Evolutionary conservation across 2,113 vertebrate genomes (phyloP).

Genomic region (Laterallus jamaicensis): DNA sequence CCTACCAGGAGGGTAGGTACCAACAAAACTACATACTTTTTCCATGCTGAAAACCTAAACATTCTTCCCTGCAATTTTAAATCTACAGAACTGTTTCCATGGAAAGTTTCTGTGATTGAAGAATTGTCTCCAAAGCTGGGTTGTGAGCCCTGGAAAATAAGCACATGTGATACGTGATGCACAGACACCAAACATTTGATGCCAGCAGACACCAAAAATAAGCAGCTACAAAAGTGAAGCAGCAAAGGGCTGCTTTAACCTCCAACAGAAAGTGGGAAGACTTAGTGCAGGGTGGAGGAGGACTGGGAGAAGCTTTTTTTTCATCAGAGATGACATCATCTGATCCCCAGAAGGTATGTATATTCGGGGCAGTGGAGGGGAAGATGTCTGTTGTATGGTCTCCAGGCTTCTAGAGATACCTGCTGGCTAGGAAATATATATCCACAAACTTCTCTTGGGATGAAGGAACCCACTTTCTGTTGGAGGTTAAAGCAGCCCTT

Average conservation of each 20-base stretch:
- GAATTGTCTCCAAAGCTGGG: background rate
- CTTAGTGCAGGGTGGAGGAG: background rate
- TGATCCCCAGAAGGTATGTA: background rate
- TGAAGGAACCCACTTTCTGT: too few relatives aligned
- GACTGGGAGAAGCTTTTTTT: background rate
- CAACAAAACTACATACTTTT: background rate
- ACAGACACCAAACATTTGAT: background rate
- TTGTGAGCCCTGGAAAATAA: background rate
- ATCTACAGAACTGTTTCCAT: background rate
- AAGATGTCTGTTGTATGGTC: background rate
- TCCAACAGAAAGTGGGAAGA: background rate
- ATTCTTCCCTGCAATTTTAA: background rate
- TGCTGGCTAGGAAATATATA: background rate
- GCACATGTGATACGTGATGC: background rate
- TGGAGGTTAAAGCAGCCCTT: too few relatives aligned
- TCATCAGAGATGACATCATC: rapidly evolving
- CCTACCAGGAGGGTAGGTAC: background rate
- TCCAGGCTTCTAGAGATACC: background rate
- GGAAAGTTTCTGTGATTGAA: background rate
- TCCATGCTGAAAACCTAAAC: background rate
- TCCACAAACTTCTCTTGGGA: background rate
- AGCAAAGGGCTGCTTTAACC: background rate
- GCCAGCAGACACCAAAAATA: background rate
- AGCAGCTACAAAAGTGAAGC: background rate
- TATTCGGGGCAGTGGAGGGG: background rate